Evolutionary conservation across 2,797 vertebrate genomes (phyloP).

Genomic region (Podargus strigoides): DNA sequence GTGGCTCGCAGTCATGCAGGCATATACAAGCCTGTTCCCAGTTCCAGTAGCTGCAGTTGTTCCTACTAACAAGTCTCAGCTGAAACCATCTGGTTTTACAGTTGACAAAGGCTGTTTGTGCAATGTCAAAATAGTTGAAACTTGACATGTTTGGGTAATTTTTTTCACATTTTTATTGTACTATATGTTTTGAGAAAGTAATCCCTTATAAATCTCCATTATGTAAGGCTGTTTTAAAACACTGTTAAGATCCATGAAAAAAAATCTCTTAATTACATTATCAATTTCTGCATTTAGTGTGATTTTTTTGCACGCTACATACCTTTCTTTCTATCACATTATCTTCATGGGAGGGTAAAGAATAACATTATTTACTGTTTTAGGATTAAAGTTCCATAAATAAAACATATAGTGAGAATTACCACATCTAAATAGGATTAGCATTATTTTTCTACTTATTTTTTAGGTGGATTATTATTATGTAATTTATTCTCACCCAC

Average conservation of each 20-base stretch:
- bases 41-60: background rate
- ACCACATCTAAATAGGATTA: background rate
- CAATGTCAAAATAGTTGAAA: background rate
- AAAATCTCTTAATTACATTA: background rate
- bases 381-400: slow-evolving; percentile 5
- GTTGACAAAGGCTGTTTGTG: background rate
- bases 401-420: background rate
- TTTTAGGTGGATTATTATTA: slow-evolving; percentile 11
- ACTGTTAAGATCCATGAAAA: background rate
- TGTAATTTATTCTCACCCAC: background rate
- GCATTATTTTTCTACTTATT: background rate
- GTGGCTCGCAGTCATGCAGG: background rate
- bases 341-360: background rate
- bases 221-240: background rate
- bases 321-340: background rate
- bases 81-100: background rate
- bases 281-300: background rate
- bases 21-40: background rate
- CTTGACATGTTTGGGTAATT: background rate
- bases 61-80: background rate
- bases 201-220: background rate
- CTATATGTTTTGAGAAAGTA: background rate
- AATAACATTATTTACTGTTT: background rate
- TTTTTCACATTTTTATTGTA: background rate
- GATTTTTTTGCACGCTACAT: background rate